Evolutionary conservation across 2,113 vertebrate genomes (phyloP), one percentile per base, ranked within the genome.

Genomic region (Pseudois nayaur): DNA sequence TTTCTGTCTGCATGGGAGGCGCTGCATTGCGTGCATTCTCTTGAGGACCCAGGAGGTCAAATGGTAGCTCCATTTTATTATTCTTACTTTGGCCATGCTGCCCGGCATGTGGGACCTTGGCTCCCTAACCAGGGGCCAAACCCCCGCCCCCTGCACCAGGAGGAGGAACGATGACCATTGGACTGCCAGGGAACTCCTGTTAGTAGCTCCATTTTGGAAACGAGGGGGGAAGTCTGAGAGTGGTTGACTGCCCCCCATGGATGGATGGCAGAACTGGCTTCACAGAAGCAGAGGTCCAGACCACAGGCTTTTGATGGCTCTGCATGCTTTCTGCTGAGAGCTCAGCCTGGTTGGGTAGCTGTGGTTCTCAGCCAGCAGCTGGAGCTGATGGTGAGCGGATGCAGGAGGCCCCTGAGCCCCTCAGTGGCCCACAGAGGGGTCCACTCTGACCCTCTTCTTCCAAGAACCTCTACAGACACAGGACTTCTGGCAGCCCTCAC

Each of bases 341-440:
- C 43, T 4, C 16, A 5, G 50, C 8, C 87, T 33, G n/a, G 17
- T 15, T 9, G 52, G 36, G 10, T 8, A 19, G 12, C 21, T 6
- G 15, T 4, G 1, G 7, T 17, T 59, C 71, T 43, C 43, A 10
- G 14, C 40, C 13, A 9, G 71, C 54, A 33, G 36, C 23, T 36
- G 45, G 5, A 64, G 27, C 3, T 19, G 27, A 16, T 25, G 8
- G 29, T 45, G 31, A 40, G 11, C 23, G 2, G 8, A 17, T 5
- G 19, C 40, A 6, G 52, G 19, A 5, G 57, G 19, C 1, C 45
- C 13, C 11, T 0, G 11, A 8, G 10, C 19, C 25, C 8, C 27
- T 15, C 23, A 27, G 52, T 8, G 31, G 19, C 16, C 55, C 71
- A n/a, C 4, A 5, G 1, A 29, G 40, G 25, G 15, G 13, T 17